Conservation (phyloP, 2,113 vertebrate genomes). For the Lampris megalopsis region DNA sequence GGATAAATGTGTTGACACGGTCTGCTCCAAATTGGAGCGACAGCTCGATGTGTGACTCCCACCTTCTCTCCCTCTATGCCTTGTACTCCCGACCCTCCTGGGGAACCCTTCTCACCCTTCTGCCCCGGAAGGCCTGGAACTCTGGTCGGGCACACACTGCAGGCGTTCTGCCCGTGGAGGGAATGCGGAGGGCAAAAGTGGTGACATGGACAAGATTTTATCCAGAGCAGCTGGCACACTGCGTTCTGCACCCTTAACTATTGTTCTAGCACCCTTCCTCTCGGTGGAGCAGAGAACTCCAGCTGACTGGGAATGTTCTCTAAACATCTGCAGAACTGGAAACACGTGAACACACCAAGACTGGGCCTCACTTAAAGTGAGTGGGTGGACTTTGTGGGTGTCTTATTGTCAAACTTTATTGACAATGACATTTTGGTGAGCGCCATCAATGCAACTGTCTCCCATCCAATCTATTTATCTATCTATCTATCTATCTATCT, state of each 20-base stretch:
- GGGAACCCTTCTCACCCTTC: conserved; percentile 83
- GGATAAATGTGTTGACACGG: conserved; percentile 23
- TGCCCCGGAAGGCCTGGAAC: conserved; percentile 82
- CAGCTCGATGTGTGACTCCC: conserved; percentile 27
- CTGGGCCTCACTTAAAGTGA: conserved; percentile 55
- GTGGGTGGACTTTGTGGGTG: conserved; percentile 66
- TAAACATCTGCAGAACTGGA: conserved; percentile 74
- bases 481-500: too few species aligned
- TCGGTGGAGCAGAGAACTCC: conserved; percentile 66
- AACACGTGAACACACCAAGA: conserved; percentile 63
- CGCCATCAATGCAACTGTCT: conserved; percentile 69
- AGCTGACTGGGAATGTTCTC: conserved; percentile 68
- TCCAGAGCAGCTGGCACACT: conserved; percentile 52
- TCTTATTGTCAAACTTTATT: conserved; percentile 65
- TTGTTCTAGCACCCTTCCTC: conserved; percentile 50
- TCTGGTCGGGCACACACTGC: conserved; percentile 83
- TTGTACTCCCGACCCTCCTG: conserved; percentile 74
- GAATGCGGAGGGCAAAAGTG: conserved; percentile 48
- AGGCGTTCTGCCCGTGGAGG: conserved; percentile 83
- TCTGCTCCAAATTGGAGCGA: conserved; percentile 20
- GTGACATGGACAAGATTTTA: conserved; percentile 68
- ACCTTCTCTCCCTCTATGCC: conserved; percentile 79
- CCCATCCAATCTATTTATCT: conserved; percentile 19
- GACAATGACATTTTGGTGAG: conserved; percentile 74
- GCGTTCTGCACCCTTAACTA: conserved; percentile 66